Evolutionary conservation across 2,113 vertebrate genomes (phyloP).

Genomic region (Nannospalax galili): DNA sequence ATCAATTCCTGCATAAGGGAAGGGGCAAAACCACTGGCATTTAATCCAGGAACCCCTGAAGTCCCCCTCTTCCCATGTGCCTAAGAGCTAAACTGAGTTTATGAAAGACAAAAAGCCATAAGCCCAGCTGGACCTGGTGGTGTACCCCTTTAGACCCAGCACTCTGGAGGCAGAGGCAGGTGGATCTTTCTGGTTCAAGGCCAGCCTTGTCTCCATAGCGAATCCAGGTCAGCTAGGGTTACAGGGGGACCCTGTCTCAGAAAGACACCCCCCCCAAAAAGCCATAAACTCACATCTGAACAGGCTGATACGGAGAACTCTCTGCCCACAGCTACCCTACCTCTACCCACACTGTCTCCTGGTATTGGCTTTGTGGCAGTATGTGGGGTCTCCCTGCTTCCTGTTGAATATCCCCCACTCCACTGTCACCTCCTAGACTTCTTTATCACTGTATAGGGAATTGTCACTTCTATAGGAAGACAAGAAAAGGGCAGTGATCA

Average conservation of each 20-base stretch:
- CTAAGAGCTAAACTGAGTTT: background rate
- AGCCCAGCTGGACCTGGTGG: too few species aligned
- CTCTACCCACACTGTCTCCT: background rate
- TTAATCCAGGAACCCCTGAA: background rate
- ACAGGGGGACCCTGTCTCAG: too few species aligned
- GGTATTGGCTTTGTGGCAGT: background rate
- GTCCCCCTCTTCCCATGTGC: too few species aligned
- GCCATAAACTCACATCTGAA: background rate
- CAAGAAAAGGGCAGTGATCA: background rate
- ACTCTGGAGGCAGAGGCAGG: too few species aligned
- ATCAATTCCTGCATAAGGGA: background rate
- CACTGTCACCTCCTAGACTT: background rate
- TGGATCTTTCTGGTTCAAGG: too few species aligned
- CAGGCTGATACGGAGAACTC: rapidly evolving
- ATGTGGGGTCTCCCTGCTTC: background rate
- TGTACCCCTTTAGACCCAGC: too few species aligned
- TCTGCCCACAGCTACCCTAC: background rate
- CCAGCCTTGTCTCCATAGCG: too few species aligned
- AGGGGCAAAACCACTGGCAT: background rate
- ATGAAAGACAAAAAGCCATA: background rate
- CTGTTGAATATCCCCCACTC: background rate
- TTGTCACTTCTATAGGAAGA: background rate
- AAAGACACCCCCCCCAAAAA: too few species aligned
- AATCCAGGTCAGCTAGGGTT: too few species aligned
- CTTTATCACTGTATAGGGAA: background rate